phyloP scores from a whole-genome alignment of 2,888 invertebrate species.

The Leucoma salicis region DNA sequence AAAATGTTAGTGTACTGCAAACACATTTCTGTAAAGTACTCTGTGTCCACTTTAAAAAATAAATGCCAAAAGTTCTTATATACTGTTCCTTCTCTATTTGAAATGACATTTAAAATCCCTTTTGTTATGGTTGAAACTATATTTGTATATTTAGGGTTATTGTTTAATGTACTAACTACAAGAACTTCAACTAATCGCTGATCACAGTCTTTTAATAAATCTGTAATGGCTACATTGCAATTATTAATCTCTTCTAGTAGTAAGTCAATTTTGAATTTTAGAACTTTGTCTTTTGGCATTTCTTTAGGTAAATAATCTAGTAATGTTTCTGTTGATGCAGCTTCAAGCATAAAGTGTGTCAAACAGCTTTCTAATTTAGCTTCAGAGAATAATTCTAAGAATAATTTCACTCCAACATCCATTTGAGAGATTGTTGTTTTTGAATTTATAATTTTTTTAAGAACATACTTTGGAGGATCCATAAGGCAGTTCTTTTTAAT shows the following conservation, averaged over 20 bases:
- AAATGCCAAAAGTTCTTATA: conserved; percentile 59
- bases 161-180: conserved; percentile 53
- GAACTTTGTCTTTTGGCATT: conserved; percentile 47
- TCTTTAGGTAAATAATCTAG: conserved; percentile 46
- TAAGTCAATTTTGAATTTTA: conserved; percentile 56
- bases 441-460: conserved; percentile 64
- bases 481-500: conserved; percentile 53
- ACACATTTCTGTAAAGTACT: conserved; percentile 53
- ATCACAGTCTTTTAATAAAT: conserved; percentile 46
- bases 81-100: conserved; percentile 35
- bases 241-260: conserved; percentile 47
- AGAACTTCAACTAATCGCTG: conserved; percentile 51
- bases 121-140: conserved; percentile 40
- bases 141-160: conserved; percentile 35
- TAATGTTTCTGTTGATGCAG: conserved; percentile 63
- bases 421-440: conserved; percentile 47
- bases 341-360: conserved; percentile 61
- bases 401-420: conserved; percentile 56
- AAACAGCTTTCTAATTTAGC: conserved; percentile 54
- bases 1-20: conserved; percentile 52
- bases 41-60: conserved; percentile 49
- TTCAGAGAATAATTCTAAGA: conserved; percentile 55
- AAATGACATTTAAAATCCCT: conserved; percentile 42
- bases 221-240: conserved; percentile 37
- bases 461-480: conserved; percentile 61